Evolutionary conservation across 2,113 vertebrate species (phyloP), one percentile per base, ranked within the genome.

Genomic region (Periophthalmodon schlosseri): DNA sequence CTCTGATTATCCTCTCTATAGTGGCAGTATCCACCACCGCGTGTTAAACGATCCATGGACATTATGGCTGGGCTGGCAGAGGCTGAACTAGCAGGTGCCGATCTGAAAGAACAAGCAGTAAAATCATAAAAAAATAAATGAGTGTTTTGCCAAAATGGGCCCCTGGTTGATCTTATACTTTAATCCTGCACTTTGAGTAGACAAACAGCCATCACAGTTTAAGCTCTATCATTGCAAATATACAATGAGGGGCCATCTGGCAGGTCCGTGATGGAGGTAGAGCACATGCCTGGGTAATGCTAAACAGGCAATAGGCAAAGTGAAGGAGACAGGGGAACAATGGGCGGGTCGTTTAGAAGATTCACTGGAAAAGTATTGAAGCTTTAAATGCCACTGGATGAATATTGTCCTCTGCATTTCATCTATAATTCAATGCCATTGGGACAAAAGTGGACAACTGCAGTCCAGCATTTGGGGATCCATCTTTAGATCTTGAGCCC

Each of bases 211-310:
- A 77, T 80, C 72, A 69, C 58, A 66, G 1, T 72, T 72, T 60
- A 69, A 66, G 54, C 50, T 15, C 33, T 58, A 72, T 63, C 21
- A 71, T 73, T 81, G 67, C 49, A 74, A 73, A 79, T 71, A 77
- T 39, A 77, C 68, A 74, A 71, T 77, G 64, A 54, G 71, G 79
- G 68, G 68, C 73, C 81, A 83, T 83, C 81, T 83, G 77, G 73
- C 68, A 65, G 70, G 39, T 9, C 39, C 24, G 71, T n/a, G 52
- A n/a, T 10, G 11, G 5, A 47, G 63, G 74, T 78, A 72, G 64
- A 71, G 63, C 69, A 65, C 20, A 60, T 28, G 58, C 39, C 58
- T 13, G n/a, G 34, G 52, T 21, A 60, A 58, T 44, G 33, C 11
- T 57, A 8, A 60, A 44, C 70, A 69, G 21, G 72, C 6, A 5